A percentile compares a stretch with the other conserved stretches of the same genome.
phyloP scores from a whole-genome alignment of 2,797 vertebrate species.

The Rhinogobio ventralis region DNA sequence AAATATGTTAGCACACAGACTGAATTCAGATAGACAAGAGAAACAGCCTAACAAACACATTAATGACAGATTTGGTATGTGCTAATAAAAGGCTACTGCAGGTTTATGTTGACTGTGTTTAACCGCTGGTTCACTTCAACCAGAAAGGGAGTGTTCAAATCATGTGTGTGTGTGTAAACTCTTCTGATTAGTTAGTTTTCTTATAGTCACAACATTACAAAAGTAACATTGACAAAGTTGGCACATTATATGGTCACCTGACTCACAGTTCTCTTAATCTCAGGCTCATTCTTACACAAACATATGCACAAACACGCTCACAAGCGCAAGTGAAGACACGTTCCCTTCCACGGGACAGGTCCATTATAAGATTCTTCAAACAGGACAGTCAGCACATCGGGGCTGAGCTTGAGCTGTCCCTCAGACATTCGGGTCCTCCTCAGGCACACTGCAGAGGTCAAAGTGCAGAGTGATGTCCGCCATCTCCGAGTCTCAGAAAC shows the following conservation, averaged over 20 bases:
- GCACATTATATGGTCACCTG: slow-evolving; percentile 31
- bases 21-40: background rate
- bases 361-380: background rate
- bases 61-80: slow-evolving; percentile 49
- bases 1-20: background rate
- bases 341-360: slow-evolving; percentile 5
- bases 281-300: slow-evolving; percentile 14
- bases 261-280: slow-evolving; percentile 25
- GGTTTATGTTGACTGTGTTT: slow-evolving; percentile 7
- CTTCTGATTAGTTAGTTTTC: slow-evolving; percentile 19
- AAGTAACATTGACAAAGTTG: slow-evolving; percentile 53
- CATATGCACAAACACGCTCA: background rate
- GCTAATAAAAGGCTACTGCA: slow-evolving; percentile 40
- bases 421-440: background rate
- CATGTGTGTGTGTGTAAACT: background rate
- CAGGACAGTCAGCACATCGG: slow-evolving; percentile 1
- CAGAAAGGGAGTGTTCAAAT: slow-evolving; percentile 24
- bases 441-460: slow-evolving; percentile 40
- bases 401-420: background rate
- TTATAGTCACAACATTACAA: slow-evolving; percentile 26
- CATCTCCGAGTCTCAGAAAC: slow-evolving; percentile 16
- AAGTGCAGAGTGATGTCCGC: slow-evolving; percentile 17
- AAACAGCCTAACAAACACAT: slow-evolving; percentile 33
- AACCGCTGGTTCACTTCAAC: slow-evolving; percentile 28
- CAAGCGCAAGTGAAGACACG: background rate